Percentiles rank a stretch among this genome's conserved stretches.
Conservation (phyloP, 2,113 vertebrate genomes). For the Colinus virginianus region DNA sequence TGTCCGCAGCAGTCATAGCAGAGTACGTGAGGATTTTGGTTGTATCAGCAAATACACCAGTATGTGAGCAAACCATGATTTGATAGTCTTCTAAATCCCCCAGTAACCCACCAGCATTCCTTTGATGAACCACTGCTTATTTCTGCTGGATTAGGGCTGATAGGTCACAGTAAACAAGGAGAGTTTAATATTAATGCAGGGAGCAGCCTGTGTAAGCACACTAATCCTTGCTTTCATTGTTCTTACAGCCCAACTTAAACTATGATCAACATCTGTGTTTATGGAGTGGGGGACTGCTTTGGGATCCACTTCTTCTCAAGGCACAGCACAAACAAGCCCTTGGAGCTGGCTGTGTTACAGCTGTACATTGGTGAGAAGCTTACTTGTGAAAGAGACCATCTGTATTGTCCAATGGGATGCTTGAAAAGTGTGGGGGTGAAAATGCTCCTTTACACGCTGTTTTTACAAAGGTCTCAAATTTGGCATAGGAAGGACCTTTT, state of each 20-base stretch:
- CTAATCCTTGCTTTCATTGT: constrained; percentile 49
- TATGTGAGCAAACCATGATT: neutral
- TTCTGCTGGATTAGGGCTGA: constrained; percentile 38
- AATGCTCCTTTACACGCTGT: neutral
- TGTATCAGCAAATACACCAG: neutral
- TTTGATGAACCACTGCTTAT: neutral
- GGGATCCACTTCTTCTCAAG: neutral
- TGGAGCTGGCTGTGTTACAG: neutral
- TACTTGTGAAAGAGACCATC: neutral
- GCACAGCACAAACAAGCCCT: neutral
- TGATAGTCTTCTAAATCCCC: neutral
- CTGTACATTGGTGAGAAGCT: neutral
- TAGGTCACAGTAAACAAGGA: constrained; percentile 53
- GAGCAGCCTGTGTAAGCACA: neutral
- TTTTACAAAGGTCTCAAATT: neutral
- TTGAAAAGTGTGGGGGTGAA: neutral
- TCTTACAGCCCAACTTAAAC: neutral
- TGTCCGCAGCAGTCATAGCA: rapidly evolving
- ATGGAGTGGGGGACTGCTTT: neutral
- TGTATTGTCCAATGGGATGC: neutral
- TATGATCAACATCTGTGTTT: neutral
- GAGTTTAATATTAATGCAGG: constrained; percentile 49
- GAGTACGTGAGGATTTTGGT: rapidly evolving
- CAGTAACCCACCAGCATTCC: neutral
- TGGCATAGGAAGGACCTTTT: rapidly evolving